These are phyloP conservation scores for Manis crassicaudata DNA, from an alignment of 2,797 vertebrate genomes.

Conservation along the genomic window DNA sequence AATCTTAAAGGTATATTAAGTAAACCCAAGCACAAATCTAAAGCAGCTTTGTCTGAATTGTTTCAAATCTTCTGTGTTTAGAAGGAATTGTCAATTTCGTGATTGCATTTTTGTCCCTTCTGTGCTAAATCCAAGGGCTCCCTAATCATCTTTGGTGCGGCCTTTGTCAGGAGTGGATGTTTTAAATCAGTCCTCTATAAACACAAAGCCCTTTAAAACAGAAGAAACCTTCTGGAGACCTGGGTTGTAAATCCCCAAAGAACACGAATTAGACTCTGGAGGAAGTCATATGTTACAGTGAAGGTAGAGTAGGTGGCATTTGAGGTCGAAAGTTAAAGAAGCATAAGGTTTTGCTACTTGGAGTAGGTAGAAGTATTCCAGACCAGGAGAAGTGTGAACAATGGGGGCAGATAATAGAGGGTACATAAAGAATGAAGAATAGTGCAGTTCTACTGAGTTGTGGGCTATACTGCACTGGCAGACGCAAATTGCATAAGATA, in stretches of 20 bases:
- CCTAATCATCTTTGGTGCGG: not conserved
- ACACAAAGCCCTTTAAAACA: constrained; percentile 45
- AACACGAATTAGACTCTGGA: not conserved
- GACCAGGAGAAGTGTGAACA: not conserved
- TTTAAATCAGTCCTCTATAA: constrained; percentile 54
- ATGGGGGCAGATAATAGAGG: not conserved
- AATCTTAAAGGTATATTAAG: constrained; percentile 60
- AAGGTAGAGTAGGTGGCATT: constrained; percentile 13
- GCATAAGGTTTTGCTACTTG: not conserved
- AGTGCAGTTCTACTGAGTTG: not conserved
- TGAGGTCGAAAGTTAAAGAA: constrained; percentile 3
- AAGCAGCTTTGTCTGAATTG: constrained; percentile 43
- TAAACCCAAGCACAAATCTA: constrained; percentile 65
- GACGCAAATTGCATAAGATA: not conserved
- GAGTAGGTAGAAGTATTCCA: not conserved
- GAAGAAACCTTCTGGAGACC: constrained; percentile 40
- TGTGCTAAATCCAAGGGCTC: not conserved
- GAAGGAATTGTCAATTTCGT: constrained; percentile 39
- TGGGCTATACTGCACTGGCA: not conserved
- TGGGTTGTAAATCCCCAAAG: constrained; percentile 27
- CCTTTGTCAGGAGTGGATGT: not conserved
- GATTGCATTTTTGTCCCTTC: constrained; percentile 46
- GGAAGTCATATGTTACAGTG: not conserved
- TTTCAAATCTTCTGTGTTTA: constrained; percentile 24
- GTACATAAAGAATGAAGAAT: not conserved